Evolutionary conservation across 1,140 invertebrate species (phyloP), one percentile per base, ranked within the genome.

Genomic region (Papilio helenus): DNA sequence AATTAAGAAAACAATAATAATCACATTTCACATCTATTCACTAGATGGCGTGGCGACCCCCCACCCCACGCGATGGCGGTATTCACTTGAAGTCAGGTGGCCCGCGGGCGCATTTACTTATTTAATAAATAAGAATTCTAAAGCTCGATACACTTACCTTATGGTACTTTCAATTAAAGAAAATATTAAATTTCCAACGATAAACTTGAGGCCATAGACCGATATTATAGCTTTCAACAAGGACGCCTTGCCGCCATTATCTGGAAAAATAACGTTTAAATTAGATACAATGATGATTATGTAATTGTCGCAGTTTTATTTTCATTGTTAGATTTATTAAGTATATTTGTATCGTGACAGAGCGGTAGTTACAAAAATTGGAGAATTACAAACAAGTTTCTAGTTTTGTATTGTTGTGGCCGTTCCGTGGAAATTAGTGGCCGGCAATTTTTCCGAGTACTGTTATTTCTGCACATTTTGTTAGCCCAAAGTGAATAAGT

Each of bases 191-290:
- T 93, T 93, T 16, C 79, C 81, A 72, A 89, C 78, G 16, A 92
- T 79, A 76, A 93, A 93, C 42, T 83, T 86, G 5, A 81, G 39
- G 3, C 93, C 92, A 77, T 94, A 86, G 26, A 90, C 81, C n/a
- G 80, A 86, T 14, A 89, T 51, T 39, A 94, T 88, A 1, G 91
- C 86, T 71, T 84, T 82, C 1, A 94, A 68, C 0, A 94, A 80
- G 0, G 92, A 93, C 0, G 92, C 91, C 44, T 90, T 88, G 23
- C 87, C 86, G 34, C 80, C 87, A 78, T 87, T 89, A 34, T 86
- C 88, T 91, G 88, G 73, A 88, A 90, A 68, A 72, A 72, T 72
- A 42, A 74, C 68, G 39, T 20, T 71, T 49, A 3, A 39, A 72
- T 80, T 23, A 16, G 20, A 76, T 18, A 58, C 39, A 58, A 5